Base-by-base conservation (phyloP, 2,888 invertebrate species). In the Merodon equestris region DNA sequence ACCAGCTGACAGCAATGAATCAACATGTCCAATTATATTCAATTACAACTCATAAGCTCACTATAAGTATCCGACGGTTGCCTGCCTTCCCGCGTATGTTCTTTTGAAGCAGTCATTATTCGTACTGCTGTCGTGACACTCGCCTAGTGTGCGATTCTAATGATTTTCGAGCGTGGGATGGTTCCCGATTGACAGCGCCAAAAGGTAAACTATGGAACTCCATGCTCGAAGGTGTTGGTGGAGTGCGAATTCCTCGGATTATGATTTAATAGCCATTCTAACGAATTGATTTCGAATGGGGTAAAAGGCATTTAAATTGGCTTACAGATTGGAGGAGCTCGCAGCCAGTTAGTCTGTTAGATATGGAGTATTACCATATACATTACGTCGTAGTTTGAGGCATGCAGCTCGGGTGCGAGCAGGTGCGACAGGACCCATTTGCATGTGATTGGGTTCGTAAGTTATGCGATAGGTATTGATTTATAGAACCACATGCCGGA, bases 11-110 rank as follows among this genome's bases (percentile, higher is more conserved):
- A 67, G 58, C 27, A 18, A 67, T 53, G 42, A 63, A 63, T 63
- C 63, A 50, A 44, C 63, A 56, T 71, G 71, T 71, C 56, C 50
- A 63, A 71, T 71, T 71, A 71, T 36, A 61, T 67, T 60, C 73
- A 61, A 74, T 74, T 67, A 67, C 67, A 36, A 36, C 48, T 38
- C 60, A 47, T 67, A 47, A 56, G 60, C 48, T 38, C 15, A 17
- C 40, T 15, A 38, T 47, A 60, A 47, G 51, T 54, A 54, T 50
- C 45, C 60, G 56, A 38, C 56, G 60, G 60, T 48, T 67, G 45
- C n/a, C 12, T 34, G 34, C 18, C 15, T 14, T 10, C 14, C 18
- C 14, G 18, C 44, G 9, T 48, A 10, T n/a, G 18, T 40, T 48
- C 17, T 18, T 13, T 10, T 36, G n/a, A n/a, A 14, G 27, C n/a